A percentile compares a stretch with the other conserved stretches of the same genome.
Evolutionary conservation across 2,888 invertebrate species (phyloP).

Genomic region (Tetrapedia diversipes): DNA sequence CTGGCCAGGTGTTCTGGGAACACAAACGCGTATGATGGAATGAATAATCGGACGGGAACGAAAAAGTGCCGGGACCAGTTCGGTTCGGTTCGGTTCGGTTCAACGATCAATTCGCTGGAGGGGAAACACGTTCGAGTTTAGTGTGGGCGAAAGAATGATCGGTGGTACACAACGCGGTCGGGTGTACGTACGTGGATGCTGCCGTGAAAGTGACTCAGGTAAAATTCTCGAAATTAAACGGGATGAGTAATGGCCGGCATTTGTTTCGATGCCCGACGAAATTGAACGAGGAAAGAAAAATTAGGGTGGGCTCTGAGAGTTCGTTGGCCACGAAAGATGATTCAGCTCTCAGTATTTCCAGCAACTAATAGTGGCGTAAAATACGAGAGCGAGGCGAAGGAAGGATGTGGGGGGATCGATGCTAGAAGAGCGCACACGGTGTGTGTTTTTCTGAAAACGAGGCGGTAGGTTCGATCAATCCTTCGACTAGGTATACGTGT

Average conservation of each 20-base stretch:
- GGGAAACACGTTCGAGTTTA: too few relatives aligned
- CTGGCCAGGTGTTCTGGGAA: constrained; percentile 26
- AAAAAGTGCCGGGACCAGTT: constrained; percentile 16
- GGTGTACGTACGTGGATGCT: constrained; percentile 5
- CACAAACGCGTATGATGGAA: constrained; percentile 24
- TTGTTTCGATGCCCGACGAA: neutral
- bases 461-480: too few relatives aligned
- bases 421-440: too few relatives aligned
- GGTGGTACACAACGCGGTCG: neutral
- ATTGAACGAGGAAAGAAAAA: constrained; percentile 4
- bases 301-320: neutral
- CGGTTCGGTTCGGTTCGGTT: too few relatives aligned
- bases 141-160: neutral
- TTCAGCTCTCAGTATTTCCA: constrained; percentile 35
- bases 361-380: neutral
- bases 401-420: neutral
- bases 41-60: constrained; percentile 42
- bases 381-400: neutral
- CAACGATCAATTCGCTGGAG: constrained; percentile 25
- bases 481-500: too few relatives aligned
- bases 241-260: constrained; percentile 32
- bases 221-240: constrained; percentile 41
- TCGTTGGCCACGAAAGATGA: constrained; percentile 34
- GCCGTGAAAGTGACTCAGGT: constrained; percentile 45
- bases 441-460: constrained; percentile 9